Percentiles rank a stretch among this genome's conserved stretches.
Evolutionary conservation across 2,797 vertebrate species (phyloP).

Genomic region (Echeneis naucrates): DNA sequence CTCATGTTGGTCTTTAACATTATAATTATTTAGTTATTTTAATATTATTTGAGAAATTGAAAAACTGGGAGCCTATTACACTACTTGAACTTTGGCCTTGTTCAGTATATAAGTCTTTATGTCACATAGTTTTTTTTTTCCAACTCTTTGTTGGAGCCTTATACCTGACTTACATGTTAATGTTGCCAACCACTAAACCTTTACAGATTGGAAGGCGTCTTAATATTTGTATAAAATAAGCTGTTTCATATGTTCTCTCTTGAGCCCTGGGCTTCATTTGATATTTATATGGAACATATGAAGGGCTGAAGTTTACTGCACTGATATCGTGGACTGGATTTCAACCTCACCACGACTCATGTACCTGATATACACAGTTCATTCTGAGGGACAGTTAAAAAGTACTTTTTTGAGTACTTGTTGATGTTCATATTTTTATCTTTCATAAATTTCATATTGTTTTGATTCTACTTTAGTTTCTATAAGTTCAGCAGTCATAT

Average conservation of each 20-base stretch:
- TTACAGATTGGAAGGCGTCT: slow-evolving; percentile 16
- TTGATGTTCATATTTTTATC: background rate
- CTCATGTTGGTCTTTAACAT: slow-evolving; percentile 20
- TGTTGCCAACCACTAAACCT: slow-evolving; percentile 19
- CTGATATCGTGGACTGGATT: slow-evolving; percentile 1
- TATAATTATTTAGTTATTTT: slow-evolving; percentile 21
- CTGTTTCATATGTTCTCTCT: slow-evolving; percentile 47
- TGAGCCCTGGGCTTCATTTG: slow-evolving; percentile 26
- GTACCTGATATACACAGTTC: background rate
- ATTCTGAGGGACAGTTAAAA: background rate
- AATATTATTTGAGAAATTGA: slow-evolving; percentile 36
- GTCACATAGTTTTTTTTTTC: slow-evolving; percentile 21
- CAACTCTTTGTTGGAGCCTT: slow-evolving; percentile 5
- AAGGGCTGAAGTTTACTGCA: slow-evolving; percentile 3
- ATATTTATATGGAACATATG: slow-evolving; percentile 29
- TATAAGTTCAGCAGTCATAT: background rate
- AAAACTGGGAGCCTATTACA: slow-evolving; percentile 20
- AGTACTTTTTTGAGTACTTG: background rate
- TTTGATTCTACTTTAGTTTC: background rate
- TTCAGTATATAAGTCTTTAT: slow-evolving; percentile 25
- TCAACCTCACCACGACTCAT: background rate
- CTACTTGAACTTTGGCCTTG: slow-evolving; percentile 6
- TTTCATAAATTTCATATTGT: background rate
- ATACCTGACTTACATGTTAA: background rate
- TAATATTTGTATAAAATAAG: slow-evolving; percentile 36